phyloP scores from a whole-genome alignment of 2,113 vertebrate species.

The Paramisgurnus dabryanus region DNA sequence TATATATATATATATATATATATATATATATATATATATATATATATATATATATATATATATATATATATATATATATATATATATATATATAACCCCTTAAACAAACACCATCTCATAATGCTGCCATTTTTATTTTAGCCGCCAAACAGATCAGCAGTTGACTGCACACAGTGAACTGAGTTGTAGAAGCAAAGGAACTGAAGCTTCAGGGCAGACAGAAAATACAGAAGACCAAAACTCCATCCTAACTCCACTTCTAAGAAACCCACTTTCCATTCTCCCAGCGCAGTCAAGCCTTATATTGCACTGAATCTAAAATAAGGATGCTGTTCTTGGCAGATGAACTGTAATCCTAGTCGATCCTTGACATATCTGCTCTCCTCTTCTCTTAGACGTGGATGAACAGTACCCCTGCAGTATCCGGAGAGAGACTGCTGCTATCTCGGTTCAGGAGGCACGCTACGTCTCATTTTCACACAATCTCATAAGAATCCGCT shows the following conservation, averaged over 20 bases:
- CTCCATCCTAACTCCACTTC: slow-evolving; percentile 4
- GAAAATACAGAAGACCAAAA: slow-evolving; percentile 21
- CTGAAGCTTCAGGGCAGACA: slow-evolving; percentile 1
- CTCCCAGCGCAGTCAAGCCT: slow-evolving; percentile 28
- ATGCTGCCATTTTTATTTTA: neutral
- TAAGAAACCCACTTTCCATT: neutral
- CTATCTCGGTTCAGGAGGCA: neutral
- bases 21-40: no score
- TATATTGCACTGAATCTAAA: slow-evolving; percentile 64
- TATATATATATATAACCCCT: no score
- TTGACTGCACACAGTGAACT: neutral
- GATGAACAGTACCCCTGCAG: neutral
- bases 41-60: no score
- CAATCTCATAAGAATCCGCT: slow-evolving; percentile 35
- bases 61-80: no score
- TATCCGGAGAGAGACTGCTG: slow-evolving; percentile 14
- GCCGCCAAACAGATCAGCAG: neutral
- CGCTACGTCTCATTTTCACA: neutral
- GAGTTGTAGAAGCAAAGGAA: neutral
- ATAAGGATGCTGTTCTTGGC: slow-evolving; percentile 49
- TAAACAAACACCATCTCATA: neutral
- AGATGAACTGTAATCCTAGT: slow-evolving; percentile 60
- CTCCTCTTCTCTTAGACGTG: slow-evolving; percentile 44
- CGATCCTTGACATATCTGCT: slow-evolving; percentile 52
- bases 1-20: no score